Evolutionary conservation across 2,113 vertebrate genomes (phyloP).

Genomic region (Euleptes europaea): DNA sequence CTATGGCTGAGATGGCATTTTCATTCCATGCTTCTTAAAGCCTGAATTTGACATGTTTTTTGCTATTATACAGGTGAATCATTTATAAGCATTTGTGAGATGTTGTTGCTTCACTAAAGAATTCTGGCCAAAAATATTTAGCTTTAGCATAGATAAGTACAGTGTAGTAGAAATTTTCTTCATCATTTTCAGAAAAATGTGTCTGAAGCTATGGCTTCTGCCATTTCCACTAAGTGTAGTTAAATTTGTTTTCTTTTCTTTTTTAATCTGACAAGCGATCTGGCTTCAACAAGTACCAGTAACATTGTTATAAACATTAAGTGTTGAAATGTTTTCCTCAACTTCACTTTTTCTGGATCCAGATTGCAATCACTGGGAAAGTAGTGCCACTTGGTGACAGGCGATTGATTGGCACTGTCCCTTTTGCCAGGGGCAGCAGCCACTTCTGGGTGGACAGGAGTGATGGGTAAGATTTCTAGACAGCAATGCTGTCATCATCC

Average conservation of each 20-base stretch:
- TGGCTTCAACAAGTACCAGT: background rate
- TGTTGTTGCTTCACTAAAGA: background rate
- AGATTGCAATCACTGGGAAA: background rate
- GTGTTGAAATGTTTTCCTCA: background rate
- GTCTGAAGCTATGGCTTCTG: background rate
- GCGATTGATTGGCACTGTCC: background rate
- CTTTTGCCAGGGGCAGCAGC: background rate
- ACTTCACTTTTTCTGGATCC: too few relatives aligned
- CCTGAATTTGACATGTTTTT: background rate
- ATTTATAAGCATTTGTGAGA: slow-evolving; percentile 17
- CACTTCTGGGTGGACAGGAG: background rate
- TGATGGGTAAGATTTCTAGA: background rate
- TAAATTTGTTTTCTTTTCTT: background rate
- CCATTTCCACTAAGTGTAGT: background rate
- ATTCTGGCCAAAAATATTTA: background rate
- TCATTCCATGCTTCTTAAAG: slow-evolving; percentile 25
- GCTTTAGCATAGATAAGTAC: background rate
- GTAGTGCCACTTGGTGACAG: background rate
- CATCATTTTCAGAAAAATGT: background rate
- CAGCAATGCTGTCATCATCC: background rate
- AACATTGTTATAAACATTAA: background rate
- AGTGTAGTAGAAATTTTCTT: too few relatives aligned
- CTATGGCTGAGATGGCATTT: background rate
- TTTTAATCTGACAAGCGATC: background rate
- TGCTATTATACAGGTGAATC: background rate